Conservation (phyloP, 2,797 vertebrate genomes). For the Diplodus sargus region DNA sequence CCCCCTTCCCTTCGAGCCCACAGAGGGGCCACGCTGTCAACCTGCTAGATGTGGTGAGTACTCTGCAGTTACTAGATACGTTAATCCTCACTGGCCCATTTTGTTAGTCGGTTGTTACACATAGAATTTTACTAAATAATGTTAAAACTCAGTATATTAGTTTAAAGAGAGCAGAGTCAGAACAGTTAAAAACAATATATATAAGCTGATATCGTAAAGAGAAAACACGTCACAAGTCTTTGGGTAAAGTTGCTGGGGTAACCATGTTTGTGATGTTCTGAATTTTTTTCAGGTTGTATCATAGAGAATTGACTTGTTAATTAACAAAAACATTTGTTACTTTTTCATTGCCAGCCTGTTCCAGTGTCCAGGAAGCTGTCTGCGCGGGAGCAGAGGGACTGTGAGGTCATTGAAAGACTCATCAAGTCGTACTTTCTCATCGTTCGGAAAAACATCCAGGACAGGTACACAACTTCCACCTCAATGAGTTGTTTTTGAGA, state of each 20-base stretch:
- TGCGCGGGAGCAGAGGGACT: constrained; percentile 96
- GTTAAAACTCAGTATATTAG: background rate
- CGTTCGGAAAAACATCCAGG: constrained; percentile 98
- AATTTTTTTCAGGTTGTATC: background rate
- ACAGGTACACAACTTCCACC: constrained; percentile 86
- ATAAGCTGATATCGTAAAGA: background rate
- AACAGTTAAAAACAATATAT: background rate
- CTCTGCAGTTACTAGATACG: background rate
- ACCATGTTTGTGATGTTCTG: background rate
- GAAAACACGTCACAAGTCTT: background rate
- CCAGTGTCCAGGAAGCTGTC: constrained; percentile 96
- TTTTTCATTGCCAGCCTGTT: constrained; percentile 87
- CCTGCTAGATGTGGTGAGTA: constrained; percentile 95
- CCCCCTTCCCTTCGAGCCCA: constrained; percentile 85
- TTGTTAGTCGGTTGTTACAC: background rate
- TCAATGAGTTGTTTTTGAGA: background rate
- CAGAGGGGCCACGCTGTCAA: constrained; percentile 95
- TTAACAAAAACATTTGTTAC: constrained; percentile 3
- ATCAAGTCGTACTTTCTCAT: constrained; percentile 99
- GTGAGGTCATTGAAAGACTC: constrained; percentile 97
- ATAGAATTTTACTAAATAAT: background rate
- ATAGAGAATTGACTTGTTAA: background rate
- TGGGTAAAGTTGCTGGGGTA: background rate
- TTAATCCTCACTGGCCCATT: background rate
- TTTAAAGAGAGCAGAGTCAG: background rate